Evolutionary conservation across 2,888 invertebrate genomes (phyloP), one percentile per base, ranked within the genome.

Genomic region (Lepas anatifera): DNA sequence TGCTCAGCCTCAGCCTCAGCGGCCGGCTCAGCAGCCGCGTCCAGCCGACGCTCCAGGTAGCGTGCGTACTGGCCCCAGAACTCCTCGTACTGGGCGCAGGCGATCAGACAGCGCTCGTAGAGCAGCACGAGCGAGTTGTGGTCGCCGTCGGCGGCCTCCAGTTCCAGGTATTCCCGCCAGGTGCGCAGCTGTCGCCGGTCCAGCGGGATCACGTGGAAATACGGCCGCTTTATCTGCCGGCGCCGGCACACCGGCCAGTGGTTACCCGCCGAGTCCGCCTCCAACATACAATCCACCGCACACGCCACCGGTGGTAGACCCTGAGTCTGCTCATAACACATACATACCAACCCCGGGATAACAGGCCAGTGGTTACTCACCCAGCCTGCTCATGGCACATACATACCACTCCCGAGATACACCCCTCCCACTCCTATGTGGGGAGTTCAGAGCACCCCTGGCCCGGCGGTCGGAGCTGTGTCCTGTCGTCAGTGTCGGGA

Each of bases 141-240:
- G 50, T 76, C 73, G 37, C 78, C 78, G 73, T 76, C 75, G 46
- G 75, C 70, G 25, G 77, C 77, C 74, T 85, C 84, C 77, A 81
- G 83, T 76, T 84, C 83, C 67, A 84, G 75, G 75, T 84, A 84
- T 69, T 81, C 80, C 66, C 80, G 78, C 85, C 85, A 85, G 75
- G 84, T 84, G 73, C 81, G 80, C 71, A 85, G 75, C 75, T 85
- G 84, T 2, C 80, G 78, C 71, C 80, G 78, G 75, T 85, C 85
- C 70, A 85, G 76, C 50, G 84, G 83, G 74, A 84, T 84, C 35
- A 84, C 83, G 76, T 85, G 85, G 76, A 85, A 85, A 75, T 85
- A 85, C 6, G 84, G 84, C 7, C 85, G 78, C 71, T 83, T 81
- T 50, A 85, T 84, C 83, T 84, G 75, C 32, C n/a, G n/a, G n/a